These are phyloP conservation scores for Merops nubicus DNA, from an alignment of 2,113 vertebrate genomes.

Conservation along the genomic window DNA sequence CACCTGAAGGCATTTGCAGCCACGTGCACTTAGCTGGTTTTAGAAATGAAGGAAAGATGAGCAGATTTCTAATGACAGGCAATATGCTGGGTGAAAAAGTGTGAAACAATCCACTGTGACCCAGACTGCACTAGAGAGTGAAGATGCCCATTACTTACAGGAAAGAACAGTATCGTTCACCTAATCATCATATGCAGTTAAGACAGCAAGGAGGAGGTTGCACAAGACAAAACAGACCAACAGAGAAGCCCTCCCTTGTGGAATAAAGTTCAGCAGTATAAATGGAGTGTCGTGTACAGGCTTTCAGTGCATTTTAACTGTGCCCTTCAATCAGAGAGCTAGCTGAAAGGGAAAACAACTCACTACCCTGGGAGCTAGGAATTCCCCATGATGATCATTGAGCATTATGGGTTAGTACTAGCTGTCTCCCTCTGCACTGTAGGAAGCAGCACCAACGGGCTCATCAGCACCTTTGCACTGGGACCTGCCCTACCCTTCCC, in stretches of 20 bases:
- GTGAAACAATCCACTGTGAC: neutral
- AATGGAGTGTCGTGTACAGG: neutral
- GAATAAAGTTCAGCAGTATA: neutral
- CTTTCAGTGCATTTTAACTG: neutral
- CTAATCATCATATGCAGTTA: neutral
- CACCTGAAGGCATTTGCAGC: conserved; percentile 6
- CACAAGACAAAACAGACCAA: neutral
- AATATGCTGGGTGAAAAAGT: conserved; percentile 22
- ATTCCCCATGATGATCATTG: neutral
- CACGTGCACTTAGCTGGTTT: neutral
- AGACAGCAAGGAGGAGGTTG: neutral
- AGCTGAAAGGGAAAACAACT: neutral
- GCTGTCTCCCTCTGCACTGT: neutral
- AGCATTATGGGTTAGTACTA: neutral
- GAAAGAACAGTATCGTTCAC: neutral
- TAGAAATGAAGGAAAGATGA: conserved; percentile 17
- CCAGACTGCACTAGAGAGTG: neutral
- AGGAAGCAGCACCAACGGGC: neutral
- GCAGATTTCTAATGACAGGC: conserved; percentile 51
- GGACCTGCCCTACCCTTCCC: neutral
- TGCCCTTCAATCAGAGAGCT: neutral
- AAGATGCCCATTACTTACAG: neutral
- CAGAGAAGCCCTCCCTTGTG: neutral
- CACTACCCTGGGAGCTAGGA: neutral
- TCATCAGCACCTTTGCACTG: neutral